Evolutionary conservation across 2,888 invertebrate genomes (phyloP), one percentile per base, ranked within the genome.

Genomic region (Rhodophaea formosa): DNA sequence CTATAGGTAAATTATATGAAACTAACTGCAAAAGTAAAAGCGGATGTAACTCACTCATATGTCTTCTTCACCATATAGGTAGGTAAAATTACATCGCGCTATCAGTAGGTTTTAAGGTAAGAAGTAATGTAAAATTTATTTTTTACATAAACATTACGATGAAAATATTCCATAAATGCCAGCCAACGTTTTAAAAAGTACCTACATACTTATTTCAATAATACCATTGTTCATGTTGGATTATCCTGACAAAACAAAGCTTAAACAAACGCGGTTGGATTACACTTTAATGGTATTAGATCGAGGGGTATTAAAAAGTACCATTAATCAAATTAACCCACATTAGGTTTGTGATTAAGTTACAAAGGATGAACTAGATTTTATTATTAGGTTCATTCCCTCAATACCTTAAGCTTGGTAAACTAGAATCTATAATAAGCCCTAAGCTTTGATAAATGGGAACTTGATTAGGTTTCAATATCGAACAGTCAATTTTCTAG

Each of bases 221-320:
- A 39, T 39, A 39, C 10, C 8, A 39, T 39, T 39, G n/a, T 39
- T 61, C 30, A 15, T 0, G 39, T 8, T 58, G 39, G 39, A 39
- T 39, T 39, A 39, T 39, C 39, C 39, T 12, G 39, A 39, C n/a
- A 39, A 39, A 39, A 39, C n/a, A 39, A 39, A 12, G 39, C 39
- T 39, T 8, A 12, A 5, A 39, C 39, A 39, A 39, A 39, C 10
- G 12, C 10, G 39, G 39, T 12, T 12, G 39, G n/a, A 39, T 39
- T 39, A 39, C 39, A 39, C 39, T 12, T 39, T 39, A 39, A 39
- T 39, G 39, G 39, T 39, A 39, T 39, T 39, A 39, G 6, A 39
- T n/a, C 39, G 10, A 12, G n/a, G 39, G 39, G 39, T n/a, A 39
- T 39, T 39, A 39, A 39, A 39, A n/a, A 39, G n/a, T 39, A 39